phyloP scores from a whole-genome alignment of 2,888 invertebrate species.

The Allacma fusca region DNA sequence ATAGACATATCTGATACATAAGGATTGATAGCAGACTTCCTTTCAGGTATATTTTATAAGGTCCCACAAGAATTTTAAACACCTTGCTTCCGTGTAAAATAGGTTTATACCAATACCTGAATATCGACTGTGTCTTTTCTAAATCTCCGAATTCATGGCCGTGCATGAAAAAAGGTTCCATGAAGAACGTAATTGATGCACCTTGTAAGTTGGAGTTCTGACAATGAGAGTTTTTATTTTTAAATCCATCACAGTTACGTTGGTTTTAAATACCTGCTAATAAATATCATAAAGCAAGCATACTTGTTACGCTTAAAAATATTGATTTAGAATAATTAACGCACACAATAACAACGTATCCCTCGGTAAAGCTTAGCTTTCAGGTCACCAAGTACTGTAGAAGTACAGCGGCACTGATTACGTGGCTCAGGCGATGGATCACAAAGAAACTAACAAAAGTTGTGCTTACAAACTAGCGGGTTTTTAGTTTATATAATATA shows the following conservation, averaged over 20 bases:
- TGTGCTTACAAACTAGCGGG: too few relatives aligned
- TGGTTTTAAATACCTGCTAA: background rate
- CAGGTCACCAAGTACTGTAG: too few relatives aligned
- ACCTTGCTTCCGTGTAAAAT: slow-evolving; percentile 8
- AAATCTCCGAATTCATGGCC: background rate
- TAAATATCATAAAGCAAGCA: too few relatives aligned
- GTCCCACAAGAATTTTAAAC: background rate
- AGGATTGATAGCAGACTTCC: background rate
- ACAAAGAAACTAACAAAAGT: too few relatives aligned
- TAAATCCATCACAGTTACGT: slow-evolving; percentile 12
- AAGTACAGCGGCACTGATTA: too few relatives aligned
- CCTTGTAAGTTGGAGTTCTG: background rate
- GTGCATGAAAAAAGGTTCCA: background rate
- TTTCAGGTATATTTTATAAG: background rate
- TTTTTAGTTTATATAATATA: too few relatives aligned
- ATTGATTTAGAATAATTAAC: too few relatives aligned
- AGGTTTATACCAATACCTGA: background rate
- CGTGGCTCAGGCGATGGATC: too few relatives aligned
- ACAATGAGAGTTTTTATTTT: background rate
- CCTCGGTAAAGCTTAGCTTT: too few relatives aligned
- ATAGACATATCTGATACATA: too few relatives aligned
- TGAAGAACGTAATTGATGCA: background rate
- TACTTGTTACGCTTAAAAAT: too few relatives aligned
- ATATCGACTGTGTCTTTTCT: background rate
- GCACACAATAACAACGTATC: too few relatives aligned